phyloP scores from a whole-genome alignment of 2,888 invertebrate species.

The Orchesellides sinensis region DNA sequence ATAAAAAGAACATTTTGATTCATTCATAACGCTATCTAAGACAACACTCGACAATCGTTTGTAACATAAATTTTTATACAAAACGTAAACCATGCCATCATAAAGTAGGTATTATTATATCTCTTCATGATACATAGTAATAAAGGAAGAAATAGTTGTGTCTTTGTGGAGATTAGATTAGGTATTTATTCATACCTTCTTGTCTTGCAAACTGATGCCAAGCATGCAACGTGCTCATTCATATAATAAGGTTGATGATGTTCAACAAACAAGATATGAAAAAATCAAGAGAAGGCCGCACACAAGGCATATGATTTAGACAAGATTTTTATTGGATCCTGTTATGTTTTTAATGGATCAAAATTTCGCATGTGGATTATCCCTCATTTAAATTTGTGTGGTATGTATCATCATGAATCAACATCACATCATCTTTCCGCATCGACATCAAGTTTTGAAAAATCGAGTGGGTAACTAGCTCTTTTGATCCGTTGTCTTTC shows the following conservation, averaged over 20 bases:
- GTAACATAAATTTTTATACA: too few species aligned
- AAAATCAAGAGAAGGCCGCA: slow-evolving; percentile 32
- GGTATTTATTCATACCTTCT: slow-evolving; percentile 29
- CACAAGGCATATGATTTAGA: background rate
- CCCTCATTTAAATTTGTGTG: slow-evolving; percentile 4
- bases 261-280: slow-evolving; percentile 14
- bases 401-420: slow-evolving; percentile 36
- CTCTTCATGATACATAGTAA: slow-evolving; percentile 30
- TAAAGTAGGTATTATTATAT: background rate
- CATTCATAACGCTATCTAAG: background rate
- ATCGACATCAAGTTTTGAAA: background rate
- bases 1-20: background rate
- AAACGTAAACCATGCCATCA: background rate
- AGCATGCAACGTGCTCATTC: background rate
- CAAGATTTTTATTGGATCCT: slow-evolving; percentile 17
- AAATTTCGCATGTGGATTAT: slow-evolving; percentile 29
- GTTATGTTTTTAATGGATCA: slow-evolving; percentile 45
- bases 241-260: background rate
- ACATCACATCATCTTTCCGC: background rate
- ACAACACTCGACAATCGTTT: too few species aligned
- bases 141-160: slow-evolving; percentile 21
- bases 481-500: background rate
- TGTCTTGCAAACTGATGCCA: background rate
- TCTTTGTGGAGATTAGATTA: slow-evolving; percentile 27
- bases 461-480: background rate